Conservation (phyloP, 2,797 vertebrate species). For the Tympanoctomys barrerae region DNA sequence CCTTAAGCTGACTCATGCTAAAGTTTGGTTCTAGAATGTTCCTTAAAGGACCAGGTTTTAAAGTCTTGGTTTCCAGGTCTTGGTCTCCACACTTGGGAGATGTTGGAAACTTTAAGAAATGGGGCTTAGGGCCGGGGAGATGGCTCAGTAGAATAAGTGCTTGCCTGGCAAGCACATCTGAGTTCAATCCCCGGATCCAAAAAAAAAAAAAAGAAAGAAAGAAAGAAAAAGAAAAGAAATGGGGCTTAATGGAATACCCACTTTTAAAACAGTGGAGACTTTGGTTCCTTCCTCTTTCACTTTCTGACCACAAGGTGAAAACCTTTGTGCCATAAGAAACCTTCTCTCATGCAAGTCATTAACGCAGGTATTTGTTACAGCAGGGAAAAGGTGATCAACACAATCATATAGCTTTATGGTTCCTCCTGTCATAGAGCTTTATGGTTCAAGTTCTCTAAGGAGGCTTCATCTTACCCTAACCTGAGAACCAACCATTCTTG, state of each 20-base stretch:
- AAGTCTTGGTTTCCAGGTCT: neutral
- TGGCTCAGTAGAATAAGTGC: too few species aligned
- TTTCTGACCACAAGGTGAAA: neutral
- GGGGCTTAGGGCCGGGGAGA: too few species aligned
- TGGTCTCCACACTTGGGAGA: neutral
- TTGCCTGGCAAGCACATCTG: too few species aligned
- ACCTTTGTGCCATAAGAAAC: neutral
- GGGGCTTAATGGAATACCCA: neutral
- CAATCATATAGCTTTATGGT: neutral
- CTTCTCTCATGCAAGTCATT: neutral
- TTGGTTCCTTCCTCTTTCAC: neutral
- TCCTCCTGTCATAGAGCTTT: neutral
- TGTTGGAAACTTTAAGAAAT: neutral
- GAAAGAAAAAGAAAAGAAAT: neutral
- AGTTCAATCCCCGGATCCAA: too few species aligned
- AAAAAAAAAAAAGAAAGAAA: too few species aligned
- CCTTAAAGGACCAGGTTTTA: neutral
- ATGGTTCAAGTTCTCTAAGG: neutral
- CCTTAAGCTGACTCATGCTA: neutral
- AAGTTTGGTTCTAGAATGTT: too few species aligned
- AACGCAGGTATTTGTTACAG: neutral
- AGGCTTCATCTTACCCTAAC: neutral
- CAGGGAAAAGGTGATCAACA: neutral
- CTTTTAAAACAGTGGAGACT: neutral
- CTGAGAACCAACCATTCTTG: neutral